Conservation (phyloP, 2,797 vertebrate genomes). For the Buphagus erythrorhynchus region DNA sequence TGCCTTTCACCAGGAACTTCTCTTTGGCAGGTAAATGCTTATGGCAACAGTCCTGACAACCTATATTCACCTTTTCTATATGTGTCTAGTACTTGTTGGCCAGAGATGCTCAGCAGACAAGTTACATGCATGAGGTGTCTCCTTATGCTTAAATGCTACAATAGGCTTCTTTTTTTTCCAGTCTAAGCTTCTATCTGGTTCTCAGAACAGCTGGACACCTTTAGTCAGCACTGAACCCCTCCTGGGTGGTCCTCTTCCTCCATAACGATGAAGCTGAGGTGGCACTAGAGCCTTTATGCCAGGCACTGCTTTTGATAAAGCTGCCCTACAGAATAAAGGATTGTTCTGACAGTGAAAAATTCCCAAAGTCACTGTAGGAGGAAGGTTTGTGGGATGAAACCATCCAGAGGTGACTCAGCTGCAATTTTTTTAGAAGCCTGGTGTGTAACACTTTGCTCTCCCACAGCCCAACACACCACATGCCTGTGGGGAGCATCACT, state of each 20-base stretch:
- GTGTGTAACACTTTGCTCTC: background rate
- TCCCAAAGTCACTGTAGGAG: background rate
- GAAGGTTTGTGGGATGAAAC: background rate
- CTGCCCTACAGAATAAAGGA: background rate
- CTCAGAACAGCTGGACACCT: background rate
- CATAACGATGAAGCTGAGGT: background rate
- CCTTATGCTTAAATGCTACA: background rate
- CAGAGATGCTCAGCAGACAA: background rate
- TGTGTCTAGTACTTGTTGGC: background rate
- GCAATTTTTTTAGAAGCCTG: background rate
- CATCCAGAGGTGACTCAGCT: background rate
- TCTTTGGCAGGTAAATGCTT: background rate
- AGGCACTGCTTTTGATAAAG: background rate
- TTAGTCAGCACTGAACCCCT: background rate
- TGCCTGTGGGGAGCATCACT: background rate
- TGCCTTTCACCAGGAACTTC: background rate
- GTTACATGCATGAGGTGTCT: background rate
- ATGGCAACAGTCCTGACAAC: background rate
- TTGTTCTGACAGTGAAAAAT: background rate
- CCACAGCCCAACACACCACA: fast-evolving
- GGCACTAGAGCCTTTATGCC: background rate
- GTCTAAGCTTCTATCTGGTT: background rate
- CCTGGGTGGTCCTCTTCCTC: background rate
- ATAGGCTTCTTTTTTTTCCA: background rate
- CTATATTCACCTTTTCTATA: background rate